Base-by-base conservation (phyloP, 2,888 invertebrate species). In the Phengaris alcon region DNA sequence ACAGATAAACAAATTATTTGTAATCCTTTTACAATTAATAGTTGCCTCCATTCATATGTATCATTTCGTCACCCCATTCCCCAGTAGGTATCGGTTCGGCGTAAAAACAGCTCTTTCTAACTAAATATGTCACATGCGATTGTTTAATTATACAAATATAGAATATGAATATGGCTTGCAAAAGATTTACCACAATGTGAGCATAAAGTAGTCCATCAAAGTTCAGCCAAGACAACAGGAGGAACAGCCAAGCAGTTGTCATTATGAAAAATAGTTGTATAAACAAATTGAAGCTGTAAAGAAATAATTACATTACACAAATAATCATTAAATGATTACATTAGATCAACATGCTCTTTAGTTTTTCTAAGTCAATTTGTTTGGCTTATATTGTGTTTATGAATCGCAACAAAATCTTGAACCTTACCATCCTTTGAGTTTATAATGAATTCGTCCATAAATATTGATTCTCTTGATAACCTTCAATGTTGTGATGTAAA, bases 61-160 rank as follows among this genome's bases (percentile, higher is more conserved):
- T 96, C 96, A 97, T 96, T 90, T 97, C 97, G 83, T 97, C 97
- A 0, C 97, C 97, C 97, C 97, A 97, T 83, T 97, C 97, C n/a
- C 95, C 95, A 0, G 95, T 94, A 3, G 96, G 95, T 51, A 96
- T 94, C 0, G 96, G 96, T 79, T 97, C 95, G 54, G 95, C 95
- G 84, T 96, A 96, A 82, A 96, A 97, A 88, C 97, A 97, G 75
- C 96, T 96, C 88, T 97, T 97, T 77, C 96, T 95, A 72, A 97
- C 88, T 75, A 97, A 90, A 88, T 96, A 97, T 9, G 95, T 96
- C 1, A 97, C 97, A 83, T 97, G 96, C 77, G 96, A 95, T 83
- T 97, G 97, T 74, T 96, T 95, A 73, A 96, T 90, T 13, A 97
- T 94, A 80, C 97, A 97, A 74, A 97, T 95, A 82, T 97, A 97